Evolutionary conservation across 2,113 vertebrate species (phyloP), one percentile per base, ranked within the genome.

Genomic region (Ascaphus truei): DNA sequence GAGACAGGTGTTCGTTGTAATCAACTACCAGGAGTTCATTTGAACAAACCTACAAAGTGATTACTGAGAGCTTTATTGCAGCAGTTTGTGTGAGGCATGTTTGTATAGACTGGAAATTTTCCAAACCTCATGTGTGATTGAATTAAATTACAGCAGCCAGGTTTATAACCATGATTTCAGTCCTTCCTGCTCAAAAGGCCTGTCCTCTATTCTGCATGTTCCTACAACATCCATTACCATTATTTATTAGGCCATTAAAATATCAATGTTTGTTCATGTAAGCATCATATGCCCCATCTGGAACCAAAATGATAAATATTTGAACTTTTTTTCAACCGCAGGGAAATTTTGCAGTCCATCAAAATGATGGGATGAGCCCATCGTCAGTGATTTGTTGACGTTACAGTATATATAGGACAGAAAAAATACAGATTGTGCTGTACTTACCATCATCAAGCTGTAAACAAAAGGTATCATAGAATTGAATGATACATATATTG

Each of bases 1-100:
- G 37, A 57, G 43, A 68, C 66, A 68, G 66, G 55, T 68, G 66
- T 58, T 59, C 41, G 50, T 68, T 59, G 58, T 59, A 59, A 50
- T 68, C 34, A 48, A 26, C 5, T 36, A 36, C 41, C 37, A 29
- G 11, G 15, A 48, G 27, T 47, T 29, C 27, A 48, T 48, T 50
- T 39, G 59, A 68, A 59, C 66, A 68, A 50, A 68, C 25, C 30
- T 51, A 4, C 43, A 27, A 58, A 58, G 31, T 59, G 55, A 59
- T 50, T 51, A 48, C 29, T 25, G 30, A 27, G 43, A 12, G 31
- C 20, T 68, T 68, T 59, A 59, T 68, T 50, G 41, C 31, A 50
- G 66, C 31, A 18, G 41, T 29, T 27, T 29, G 29, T 36, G 53
- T 58, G 29, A 58, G 13, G 20, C 51, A 27, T 31, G 36, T 66